Percentiles rank a stretch among this genome's conserved stretches.
phyloP scores from a whole-genome alignment of 2,888 invertebrate species.

The Ornithoptera priamus region DNA sequence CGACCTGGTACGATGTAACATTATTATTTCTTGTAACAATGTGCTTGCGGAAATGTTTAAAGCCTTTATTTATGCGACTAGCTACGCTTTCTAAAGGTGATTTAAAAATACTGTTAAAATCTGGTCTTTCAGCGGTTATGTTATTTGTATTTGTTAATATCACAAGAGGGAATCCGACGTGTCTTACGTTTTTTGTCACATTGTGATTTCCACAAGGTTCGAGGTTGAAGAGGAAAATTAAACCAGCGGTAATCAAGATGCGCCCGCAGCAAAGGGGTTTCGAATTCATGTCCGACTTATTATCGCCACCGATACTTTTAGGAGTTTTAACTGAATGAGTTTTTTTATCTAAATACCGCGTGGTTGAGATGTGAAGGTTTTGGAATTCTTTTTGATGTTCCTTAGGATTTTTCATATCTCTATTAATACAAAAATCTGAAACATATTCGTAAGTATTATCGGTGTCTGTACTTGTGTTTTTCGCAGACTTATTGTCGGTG shows the following conservation, averaged over 20 bases:
- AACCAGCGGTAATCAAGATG: conserved; percentile 4
- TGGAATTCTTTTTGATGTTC: no score
- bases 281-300: conserved; percentile 1
- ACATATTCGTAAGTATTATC: no score
- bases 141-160: conserved; percentile 1
- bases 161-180: background rate
- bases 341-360: conserved; percentile 1
- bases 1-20: no score
- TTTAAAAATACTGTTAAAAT: background rate
- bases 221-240: conserved; percentile 8
- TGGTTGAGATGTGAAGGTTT: background rate
- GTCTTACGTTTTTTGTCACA: background rate
- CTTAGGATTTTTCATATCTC: no score
- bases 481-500: no score
- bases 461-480: no score
- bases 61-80: background rate
- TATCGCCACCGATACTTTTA: background rate
- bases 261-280: background rate
- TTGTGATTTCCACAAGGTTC: conserved; percentile 23
- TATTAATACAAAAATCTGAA: no score
- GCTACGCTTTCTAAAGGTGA: background rate
- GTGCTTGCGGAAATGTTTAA: conserved; percentile 2
- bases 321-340: background rate
- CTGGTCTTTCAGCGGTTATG: background rate
- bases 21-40: background rate